A percentile compares a stretch with the other conserved stretches of the same genome.
phyloP scores from a whole-genome alignment of 53 echinoderm and acorn worm genomes.

The Astropecten irregularis region DNA sequence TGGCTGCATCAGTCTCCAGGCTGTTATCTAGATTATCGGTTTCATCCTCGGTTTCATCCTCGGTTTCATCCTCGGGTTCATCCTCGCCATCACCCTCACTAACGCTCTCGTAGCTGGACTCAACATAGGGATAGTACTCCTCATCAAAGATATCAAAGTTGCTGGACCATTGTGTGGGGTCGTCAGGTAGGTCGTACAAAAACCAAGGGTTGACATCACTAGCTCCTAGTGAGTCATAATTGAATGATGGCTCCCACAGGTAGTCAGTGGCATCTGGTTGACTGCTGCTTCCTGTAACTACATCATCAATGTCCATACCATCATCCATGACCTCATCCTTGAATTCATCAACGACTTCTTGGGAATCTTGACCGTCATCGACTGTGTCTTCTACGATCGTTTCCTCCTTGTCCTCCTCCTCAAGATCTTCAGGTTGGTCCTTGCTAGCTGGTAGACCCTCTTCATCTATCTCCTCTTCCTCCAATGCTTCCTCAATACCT shows the following conservation, averaged over 20 bases:
- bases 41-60: background rate
- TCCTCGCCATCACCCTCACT: background rate
- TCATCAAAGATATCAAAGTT: constrained; percentile 20
- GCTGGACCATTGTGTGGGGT: constrained; percentile 36
- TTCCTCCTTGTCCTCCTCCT: background rate
- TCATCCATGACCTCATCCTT: background rate
- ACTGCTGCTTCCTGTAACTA: constrained; percentile 15
- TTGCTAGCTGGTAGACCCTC: background rate
- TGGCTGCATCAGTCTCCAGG: background rate
- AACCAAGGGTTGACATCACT: constrained; percentile 14
- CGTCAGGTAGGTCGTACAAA: constrained; percentile 14
- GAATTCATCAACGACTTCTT: background rate
- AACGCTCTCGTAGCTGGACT: background rate
- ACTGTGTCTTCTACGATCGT: background rate
- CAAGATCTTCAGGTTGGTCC: background rate
- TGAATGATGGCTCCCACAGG: constrained; percentile 27
- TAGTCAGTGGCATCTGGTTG: constrained; percentile 34
- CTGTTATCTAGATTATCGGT: background rate
- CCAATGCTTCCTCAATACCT: background rate
- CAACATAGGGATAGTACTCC: constrained; percentile 3
- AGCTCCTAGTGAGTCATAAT: constrained; percentile 3
- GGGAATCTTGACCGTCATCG: background rate
- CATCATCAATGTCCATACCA: background rate
- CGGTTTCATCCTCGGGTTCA: background rate
- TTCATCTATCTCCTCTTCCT: background rate